Base-by-base conservation (phyloP, 2,797 vertebrate genomes). In the Alcedo quadribrachys region DNA sequence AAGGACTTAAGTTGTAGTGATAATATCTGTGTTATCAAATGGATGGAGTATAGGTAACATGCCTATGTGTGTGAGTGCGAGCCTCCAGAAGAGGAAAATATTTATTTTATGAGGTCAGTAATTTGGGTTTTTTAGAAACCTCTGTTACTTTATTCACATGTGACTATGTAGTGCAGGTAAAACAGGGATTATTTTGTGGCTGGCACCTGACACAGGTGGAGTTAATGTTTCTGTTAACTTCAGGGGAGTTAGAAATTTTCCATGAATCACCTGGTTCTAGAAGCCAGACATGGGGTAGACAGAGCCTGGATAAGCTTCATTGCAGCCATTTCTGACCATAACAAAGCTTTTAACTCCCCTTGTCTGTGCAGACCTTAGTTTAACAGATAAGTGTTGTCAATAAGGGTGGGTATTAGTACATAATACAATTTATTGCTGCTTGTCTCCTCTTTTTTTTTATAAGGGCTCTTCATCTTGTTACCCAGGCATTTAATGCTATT, bases 381-480 rank as follows among this genome's bases (percentile, higher is more conserved):
- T 75, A 77, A 70, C 73, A 85, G 93, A 81, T 94, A 87, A 92
- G 55, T 60, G 33, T 87, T 94, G 91, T 22, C 91, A 89, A 33
- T 85, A 35, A 81, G 70, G 70, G 35, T 37, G 55, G n/a, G 15
- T 32, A 83, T 94, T 83, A 60, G 80, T 53, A 8, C 54, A 30
- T 95, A 90, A 94, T 51, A 62, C 28, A 76, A 91, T 87, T 90
- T 91, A 84, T 78, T 2, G 22, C 37, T 78, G 69, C 76, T 93
- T 79, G 77, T 46, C 42, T 81, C 19, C 12, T 85, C 62, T 90
- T 25, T 67, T 27, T 89, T 30, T 89, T 89, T 50, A 19, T 67
- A 69, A 93, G 85, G 81, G 80, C 91, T 67, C 89, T 94, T 93
- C 92, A 89, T 95, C 85, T 95, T 70, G 53, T 93, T 95, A 69